Evolutionary conservation across 2,797 vertebrate species (phyloP).

Genomic region (Leptodactylus fallax): DNA sequence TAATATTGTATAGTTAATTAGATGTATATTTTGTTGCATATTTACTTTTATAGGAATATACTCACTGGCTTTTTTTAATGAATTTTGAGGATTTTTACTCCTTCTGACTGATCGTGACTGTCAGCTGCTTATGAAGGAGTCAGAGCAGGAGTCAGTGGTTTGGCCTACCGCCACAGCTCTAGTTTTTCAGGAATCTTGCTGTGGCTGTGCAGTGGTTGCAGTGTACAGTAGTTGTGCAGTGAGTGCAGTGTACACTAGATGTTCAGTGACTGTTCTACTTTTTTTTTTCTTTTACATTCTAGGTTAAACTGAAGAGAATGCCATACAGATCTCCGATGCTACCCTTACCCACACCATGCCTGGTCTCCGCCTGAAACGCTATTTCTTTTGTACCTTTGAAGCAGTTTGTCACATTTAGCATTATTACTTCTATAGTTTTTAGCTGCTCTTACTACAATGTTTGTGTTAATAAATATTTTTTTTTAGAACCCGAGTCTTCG

Average conservation of each 20-base stretch:
- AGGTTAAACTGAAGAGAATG: neutral
- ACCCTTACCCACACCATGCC: neutral
- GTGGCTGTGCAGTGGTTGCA: too few species aligned
- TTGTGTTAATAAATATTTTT: slow-evolving; percentile 28
- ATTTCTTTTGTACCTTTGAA: neutral
- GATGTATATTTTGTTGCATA: too few species aligned
- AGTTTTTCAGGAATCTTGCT: too few species aligned
- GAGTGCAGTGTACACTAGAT: neutral
- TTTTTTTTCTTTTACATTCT: neutral
- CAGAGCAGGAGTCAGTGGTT: too few species aligned
- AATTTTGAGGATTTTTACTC: too few species aligned
- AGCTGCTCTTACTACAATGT: neutral
- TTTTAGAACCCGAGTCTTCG: neutral
- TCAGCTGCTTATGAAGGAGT: too few species aligned
- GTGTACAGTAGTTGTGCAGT: neutral
- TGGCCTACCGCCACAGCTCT: too few species aligned
- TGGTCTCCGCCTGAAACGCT: neutral
- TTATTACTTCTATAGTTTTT: neutral
- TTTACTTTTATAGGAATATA: too few species aligned
- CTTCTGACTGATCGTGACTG: too few species aligned
- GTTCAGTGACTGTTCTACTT: neutral
- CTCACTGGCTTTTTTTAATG: too few species aligned
- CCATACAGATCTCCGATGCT: neutral
- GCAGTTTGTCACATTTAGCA: neutral
- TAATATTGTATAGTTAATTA: too few species aligned